Percentiles rank a stretch among this genome's conserved stretches.
Conservation (phyloP, 2,797 vertebrate genomes). For the Sphenopsis melanotis region DNA sequence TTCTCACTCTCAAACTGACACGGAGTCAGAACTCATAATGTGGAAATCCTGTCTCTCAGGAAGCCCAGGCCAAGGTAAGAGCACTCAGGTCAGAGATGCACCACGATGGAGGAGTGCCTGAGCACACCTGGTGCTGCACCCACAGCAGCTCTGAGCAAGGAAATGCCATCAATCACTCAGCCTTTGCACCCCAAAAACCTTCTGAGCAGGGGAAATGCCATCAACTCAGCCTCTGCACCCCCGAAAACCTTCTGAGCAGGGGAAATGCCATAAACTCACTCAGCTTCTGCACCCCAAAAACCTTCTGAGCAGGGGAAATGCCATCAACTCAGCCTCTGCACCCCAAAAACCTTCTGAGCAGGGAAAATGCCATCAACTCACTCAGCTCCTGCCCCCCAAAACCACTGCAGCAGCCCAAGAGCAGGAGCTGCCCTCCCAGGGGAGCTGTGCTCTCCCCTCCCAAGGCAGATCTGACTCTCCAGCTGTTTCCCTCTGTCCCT, state of each 20-base stretch:
- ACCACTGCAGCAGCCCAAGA: neutral
- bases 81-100: neutral
- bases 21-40: neutral
- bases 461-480: neutral
- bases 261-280: neutral
- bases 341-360: too few species aligned
- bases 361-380: neutral
- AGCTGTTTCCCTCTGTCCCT: neutral
- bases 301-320: too few species aligned
- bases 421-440: accelerated
- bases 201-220: too few species aligned
- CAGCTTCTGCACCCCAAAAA: neutral
- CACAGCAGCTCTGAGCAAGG: neutral
- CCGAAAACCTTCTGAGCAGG: neutral
- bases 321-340: too few species aligned
- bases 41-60: neutral
- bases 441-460: neutral
- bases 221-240: neutral
- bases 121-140: neutral
- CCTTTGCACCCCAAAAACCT: neutral
- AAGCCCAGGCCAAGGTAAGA: neutral
- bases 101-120: too few species aligned
- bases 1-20: neutral
- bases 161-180: neutral
- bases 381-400: neutral